Evolutionary conservation across 2,797 vertebrate species (phyloP).

Genomic region (Microctenopoma lineatum): DNA sequence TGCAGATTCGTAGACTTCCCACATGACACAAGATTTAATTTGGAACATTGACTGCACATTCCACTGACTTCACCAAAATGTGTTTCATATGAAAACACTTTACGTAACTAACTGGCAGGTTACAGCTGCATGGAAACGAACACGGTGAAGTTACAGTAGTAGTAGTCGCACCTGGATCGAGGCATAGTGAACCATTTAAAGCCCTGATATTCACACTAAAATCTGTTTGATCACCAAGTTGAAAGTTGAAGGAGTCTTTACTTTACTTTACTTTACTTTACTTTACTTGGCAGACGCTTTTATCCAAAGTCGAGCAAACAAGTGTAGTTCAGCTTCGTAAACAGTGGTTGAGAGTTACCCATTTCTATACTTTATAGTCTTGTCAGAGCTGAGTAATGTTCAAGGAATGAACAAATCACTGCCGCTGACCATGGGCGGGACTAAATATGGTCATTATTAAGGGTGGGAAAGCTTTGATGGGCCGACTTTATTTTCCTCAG

Average conservation of each 20-base stretch:
- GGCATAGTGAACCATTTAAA: conserved; percentile 15
- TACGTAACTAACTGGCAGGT: conserved; percentile 75
- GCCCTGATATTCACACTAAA: not conserved
- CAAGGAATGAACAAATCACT: conserved; percentile 45
- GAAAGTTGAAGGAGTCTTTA: not conserved
- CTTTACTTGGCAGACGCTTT: too few species aligned
- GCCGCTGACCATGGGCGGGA: conserved; percentile 34
- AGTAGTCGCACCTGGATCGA: conserved; percentile 36
- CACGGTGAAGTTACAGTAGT: conserved; percentile 58
- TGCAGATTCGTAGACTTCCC: conserved; percentile 70
- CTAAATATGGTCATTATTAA: conserved; percentile 56
- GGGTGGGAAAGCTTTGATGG: conserved; percentile 21
- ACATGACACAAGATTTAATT: conserved; percentile 77
- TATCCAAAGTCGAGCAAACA: not conserved
- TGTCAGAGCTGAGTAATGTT: conserved; percentile 37
- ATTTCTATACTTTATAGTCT: conserved; percentile 10
- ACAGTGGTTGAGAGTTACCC: not conserved
- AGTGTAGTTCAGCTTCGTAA: not conserved
- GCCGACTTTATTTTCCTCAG: conserved; percentile 8
- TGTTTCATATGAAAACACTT: conserved; percentile 82
- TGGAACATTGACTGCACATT: conserved; percentile 77
- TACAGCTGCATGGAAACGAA: conserved; percentile 56
- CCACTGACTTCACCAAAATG: conserved; percentile 83
- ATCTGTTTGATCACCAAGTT: conserved; percentile 1
- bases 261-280: too few species aligned